phyloP scores from a whole-genome alignment of 2,888 invertebrate genomes.

The Campopleginae sp. region DNA sequence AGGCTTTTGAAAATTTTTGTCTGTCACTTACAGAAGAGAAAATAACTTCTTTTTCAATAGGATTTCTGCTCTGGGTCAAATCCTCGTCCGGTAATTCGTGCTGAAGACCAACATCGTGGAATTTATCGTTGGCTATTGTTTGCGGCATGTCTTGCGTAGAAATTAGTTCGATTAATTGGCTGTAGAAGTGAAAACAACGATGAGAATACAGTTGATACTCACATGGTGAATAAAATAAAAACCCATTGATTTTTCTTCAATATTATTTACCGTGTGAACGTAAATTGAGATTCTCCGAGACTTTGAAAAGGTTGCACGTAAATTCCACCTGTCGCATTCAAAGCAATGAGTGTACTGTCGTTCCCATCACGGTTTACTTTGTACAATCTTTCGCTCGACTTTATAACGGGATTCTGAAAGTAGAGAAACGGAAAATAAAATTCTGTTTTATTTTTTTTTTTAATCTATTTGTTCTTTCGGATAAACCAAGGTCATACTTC shows the following conservation, averaged over 20 bases:
- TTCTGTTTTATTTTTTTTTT: not conserved
- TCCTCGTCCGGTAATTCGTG: constrained; percentile 80
- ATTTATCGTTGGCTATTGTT: constrained; percentile 66
- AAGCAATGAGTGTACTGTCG: constrained; percentile 75
- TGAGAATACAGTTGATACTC: not conserved
- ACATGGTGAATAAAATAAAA: not conserved
- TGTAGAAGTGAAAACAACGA: constrained; percentile 51
- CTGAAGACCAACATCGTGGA: constrained; percentile 73
- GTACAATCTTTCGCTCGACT: constrained; percentile 83
- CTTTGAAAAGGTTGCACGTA: constrained; percentile 84
- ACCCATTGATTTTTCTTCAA: constrained; percentile 13
- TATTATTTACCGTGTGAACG: constrained; percentile 76
- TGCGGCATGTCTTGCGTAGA: constrained; percentile 71
- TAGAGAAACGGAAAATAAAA: constrained; percentile 33
- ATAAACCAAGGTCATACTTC: constrained; percentile 76
- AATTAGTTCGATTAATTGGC: constrained; percentile 77
- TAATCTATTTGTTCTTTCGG: not conserved
- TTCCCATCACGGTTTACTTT: constrained; percentile 74
- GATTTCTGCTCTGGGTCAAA: constrained; percentile 79
- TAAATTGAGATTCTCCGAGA: constrained; percentile 83
- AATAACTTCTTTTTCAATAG: constrained; percentile 74
- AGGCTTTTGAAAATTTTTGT: not conserved
- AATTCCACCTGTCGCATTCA: constrained; percentile 82
- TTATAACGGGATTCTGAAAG: constrained; percentile 81
- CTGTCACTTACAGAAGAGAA: constrained; percentile 77